A percentile compares a stretch with the other conserved stretches of the same genome.
Evolutionary conservation across 2,888 invertebrate species (phyloP).

Genomic region (Deilephila porcellus): DNA sequence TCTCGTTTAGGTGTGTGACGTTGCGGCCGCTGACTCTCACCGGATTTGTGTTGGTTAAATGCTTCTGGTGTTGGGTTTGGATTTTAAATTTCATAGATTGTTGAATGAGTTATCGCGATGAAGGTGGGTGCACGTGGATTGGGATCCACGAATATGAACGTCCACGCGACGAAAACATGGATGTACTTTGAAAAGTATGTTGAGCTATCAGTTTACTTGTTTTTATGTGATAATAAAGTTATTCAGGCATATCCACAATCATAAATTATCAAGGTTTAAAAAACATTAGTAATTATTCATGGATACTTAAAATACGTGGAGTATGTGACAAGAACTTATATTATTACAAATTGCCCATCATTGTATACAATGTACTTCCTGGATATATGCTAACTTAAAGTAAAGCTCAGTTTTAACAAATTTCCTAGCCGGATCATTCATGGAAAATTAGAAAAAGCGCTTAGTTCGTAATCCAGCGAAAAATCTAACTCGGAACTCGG

Average conservation of each 20-base stretch:
- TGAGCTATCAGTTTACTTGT: too few species aligned
- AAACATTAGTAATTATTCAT: too few species aligned
- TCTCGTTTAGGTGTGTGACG: conserved; percentile 3
- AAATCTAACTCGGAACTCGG: background rate
- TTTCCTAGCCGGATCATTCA: background rate
- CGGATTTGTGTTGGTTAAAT: background rate
- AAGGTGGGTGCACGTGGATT: too few species aligned
- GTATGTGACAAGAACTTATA: too few species aligned
- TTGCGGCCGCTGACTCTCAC: background rate
- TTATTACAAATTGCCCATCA: too few species aligned
- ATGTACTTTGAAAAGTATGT: background rate
- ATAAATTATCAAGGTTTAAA: too few species aligned
- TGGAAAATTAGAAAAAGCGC: background rate
- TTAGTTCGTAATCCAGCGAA: background rate
- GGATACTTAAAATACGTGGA: too few species aligned
- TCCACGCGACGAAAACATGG: background rate
- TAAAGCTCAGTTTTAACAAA: too few species aligned
- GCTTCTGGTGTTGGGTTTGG: background rate
- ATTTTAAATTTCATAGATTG: background rate
- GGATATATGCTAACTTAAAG: too few species aligned
- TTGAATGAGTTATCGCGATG: background rate
- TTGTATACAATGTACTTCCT: too few species aligned
- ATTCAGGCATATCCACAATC: too few species aligned
- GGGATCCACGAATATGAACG: background rate
- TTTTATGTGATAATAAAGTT: too few species aligned